Evolutionary conservation across 2,113 vertebrate genomes (phyloP).

Genomic region (Oreotragus oreotragus): DNA sequence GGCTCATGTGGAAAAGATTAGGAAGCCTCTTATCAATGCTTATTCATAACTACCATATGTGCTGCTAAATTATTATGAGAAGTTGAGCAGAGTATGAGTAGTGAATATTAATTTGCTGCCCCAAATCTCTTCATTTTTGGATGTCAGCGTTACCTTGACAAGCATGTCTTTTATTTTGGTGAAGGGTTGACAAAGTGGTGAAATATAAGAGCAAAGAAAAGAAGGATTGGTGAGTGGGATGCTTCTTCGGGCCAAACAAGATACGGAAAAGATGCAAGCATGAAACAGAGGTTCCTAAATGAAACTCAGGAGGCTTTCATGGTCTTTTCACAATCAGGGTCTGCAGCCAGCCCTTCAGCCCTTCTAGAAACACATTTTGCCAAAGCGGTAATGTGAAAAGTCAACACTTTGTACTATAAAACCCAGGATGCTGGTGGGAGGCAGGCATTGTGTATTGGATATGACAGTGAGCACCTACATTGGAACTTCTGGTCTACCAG

Average conservation of each 20-base stretch:
- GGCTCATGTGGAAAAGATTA: conserved; percentile 39
- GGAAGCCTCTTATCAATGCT: conserved; percentile 47
- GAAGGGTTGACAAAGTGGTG: neutral
- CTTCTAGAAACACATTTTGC: neutral
- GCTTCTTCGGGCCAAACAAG: neutral
- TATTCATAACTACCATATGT: conserved; percentile 61
- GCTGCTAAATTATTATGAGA: conserved; percentile 58
- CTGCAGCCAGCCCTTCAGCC: neutral
- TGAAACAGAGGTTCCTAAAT: neutral
- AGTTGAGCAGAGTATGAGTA: conserved; percentile 38
- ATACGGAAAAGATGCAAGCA: neutral
- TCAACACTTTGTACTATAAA: neutral
- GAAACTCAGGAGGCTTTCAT: neutral
- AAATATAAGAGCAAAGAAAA: conserved; percentile 28
- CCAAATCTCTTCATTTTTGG: conserved; percentile 34
- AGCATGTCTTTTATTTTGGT: neutral
- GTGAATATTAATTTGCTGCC: conserved; percentile 42
- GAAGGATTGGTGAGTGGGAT: neutral
- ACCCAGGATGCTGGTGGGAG: neutral
- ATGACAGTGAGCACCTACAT: neutral
- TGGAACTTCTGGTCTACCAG: neutral
- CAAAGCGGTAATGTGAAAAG: neutral
- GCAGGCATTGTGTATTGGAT: neutral
- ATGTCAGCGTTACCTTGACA: conserved; percentile 15
- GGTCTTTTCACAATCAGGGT: neutral